A percentile compares a stretch with the other conserved stretches of the same genome.
These are phyloP conservation scores for Antheraea mylitta DNA, from an alignment of 1,140 invertebrate genomes.

Conservation along the genomic window DNA sequence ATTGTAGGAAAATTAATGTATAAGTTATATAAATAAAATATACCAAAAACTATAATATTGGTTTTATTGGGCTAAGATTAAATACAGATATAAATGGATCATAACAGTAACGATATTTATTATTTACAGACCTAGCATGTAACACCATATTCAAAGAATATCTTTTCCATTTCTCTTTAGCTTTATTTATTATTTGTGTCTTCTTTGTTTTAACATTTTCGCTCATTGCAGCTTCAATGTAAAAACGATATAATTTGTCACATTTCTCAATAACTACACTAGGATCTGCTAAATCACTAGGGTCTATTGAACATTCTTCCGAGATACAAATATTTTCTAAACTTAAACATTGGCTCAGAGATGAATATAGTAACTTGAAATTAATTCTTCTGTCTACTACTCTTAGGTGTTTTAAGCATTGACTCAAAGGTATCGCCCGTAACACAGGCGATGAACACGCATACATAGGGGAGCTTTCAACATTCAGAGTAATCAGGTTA, in stretches of 20 bases:
- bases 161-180: slow-evolving; percentile 31
- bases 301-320: slow-evolving; percentile 25
- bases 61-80: slow-evolving; percentile 45
- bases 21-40: slow-evolving; percentile 12
- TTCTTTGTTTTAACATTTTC: slow-evolving; percentile 18
- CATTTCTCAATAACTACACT: slow-evolving; percentile 40
- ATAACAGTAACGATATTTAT: slow-evolving; percentile 21
- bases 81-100: slow-evolving; percentile 48
- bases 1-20: neutral
- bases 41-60: slow-evolving; percentile 13
- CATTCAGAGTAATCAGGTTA: slow-evolving; percentile 46
- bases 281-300: slow-evolving; percentile 31
- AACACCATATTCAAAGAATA: slow-evolving; percentile 34
- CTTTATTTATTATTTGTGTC: slow-evolving; percentile 30
- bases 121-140: slow-evolving; percentile 1
- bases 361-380: slow-evolving; percentile 39
- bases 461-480: slow-evolving; percentile 26
- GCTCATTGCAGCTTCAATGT: slow-evolving; percentile 28
- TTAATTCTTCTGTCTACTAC: slow-evolving; percentile 44
- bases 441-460: slow-evolving; percentile 30
- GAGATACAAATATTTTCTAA: slow-evolving; percentile 56
- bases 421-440: slow-evolving; percentile 33
- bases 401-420: slow-evolving; percentile 46
- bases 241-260: slow-evolving; percentile 47
- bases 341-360: slow-evolving; percentile 41